A percentile compares a stretch with the other conserved stretches of the same genome.
phyloP scores from a whole-genome alignment of 2,113 vertebrate genomes.

The Illadopsis cleaveri region DNA sequence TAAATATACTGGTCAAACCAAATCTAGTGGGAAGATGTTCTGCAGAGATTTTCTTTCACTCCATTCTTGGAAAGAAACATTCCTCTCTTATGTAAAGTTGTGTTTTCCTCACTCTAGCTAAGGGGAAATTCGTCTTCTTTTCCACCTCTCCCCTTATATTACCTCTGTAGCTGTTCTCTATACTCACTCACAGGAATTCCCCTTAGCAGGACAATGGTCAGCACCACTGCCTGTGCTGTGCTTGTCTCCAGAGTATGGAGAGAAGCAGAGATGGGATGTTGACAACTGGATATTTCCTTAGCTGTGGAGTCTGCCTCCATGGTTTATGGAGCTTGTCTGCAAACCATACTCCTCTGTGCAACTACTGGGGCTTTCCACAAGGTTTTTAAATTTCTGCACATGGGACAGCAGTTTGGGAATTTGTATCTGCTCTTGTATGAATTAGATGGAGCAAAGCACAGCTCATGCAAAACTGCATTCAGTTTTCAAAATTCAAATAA shows the following conservation, averaged over 20 bases:
- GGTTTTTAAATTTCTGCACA: background rate
- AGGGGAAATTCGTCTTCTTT: background rate
- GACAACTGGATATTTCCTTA: background rate
- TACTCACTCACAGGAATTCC: background rate
- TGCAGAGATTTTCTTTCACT: background rate
- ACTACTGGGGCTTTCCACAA: background rate
- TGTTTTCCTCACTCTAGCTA: background rate
- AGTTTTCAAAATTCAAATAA: background rate
- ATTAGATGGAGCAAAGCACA: background rate
- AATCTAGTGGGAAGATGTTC: background rate
- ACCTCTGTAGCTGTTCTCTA: background rate
- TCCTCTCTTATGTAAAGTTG: accelerated
- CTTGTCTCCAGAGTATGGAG: background rate
- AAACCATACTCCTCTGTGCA: background rate
- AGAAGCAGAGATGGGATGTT: background rate
- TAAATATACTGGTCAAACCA: background rate
- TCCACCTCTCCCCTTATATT: background rate
- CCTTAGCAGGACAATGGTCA: background rate
- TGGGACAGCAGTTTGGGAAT: background rate
- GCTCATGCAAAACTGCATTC: background rate
- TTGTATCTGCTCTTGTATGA: background rate
- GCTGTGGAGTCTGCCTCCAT: background rate
- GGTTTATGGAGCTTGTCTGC: background rate
- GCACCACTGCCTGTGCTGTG: background rate
- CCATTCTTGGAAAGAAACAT: background rate